These are phyloP conservation scores for Myotis lucifugus DNA, from an alignment of 2,113 vertebrate species.

Conservation along the genomic window DNA sequence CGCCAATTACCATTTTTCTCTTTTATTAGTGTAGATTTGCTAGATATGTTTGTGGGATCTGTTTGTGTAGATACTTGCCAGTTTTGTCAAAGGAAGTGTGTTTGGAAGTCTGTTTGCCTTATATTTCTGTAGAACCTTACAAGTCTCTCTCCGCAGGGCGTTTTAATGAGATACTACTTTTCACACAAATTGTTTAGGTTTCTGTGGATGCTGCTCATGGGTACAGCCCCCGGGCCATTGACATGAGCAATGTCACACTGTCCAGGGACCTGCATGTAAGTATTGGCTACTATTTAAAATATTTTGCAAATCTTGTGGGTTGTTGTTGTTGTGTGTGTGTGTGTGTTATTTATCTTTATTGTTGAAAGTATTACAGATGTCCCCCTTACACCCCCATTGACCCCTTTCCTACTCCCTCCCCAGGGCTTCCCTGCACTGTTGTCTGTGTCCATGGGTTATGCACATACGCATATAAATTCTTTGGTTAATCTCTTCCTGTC, in stretches of 20 bases:
- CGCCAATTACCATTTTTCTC: no score
- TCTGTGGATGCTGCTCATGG: conserved; percentile 93
- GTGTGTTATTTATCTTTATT: no score
- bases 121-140: neutral
- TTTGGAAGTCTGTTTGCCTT: neutral
- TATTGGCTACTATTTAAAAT: neutral
- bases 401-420: no score
- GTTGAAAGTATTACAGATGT: no score
- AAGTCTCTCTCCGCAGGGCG: neutral
- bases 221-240: conserved; percentile 94
- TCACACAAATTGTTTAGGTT: conserved; percentile 81
- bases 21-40: no score
- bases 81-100: neutral
- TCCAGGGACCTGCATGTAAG: conserved; percentile 96
- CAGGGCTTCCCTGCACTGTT: no score
- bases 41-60: neutral
- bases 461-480: no score
- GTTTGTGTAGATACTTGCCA: neutral
- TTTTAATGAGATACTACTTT: neutral
- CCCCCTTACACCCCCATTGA: no score
- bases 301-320: neutral
- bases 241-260: conserved; percentile 98
- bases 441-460: no score
- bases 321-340: no score
- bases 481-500: no score